These are phyloP conservation scores for Nyctibius bracteatus DNA, from an alignment of 2,113 vertebrate genomes.

Conservation along the genomic window DNA sequence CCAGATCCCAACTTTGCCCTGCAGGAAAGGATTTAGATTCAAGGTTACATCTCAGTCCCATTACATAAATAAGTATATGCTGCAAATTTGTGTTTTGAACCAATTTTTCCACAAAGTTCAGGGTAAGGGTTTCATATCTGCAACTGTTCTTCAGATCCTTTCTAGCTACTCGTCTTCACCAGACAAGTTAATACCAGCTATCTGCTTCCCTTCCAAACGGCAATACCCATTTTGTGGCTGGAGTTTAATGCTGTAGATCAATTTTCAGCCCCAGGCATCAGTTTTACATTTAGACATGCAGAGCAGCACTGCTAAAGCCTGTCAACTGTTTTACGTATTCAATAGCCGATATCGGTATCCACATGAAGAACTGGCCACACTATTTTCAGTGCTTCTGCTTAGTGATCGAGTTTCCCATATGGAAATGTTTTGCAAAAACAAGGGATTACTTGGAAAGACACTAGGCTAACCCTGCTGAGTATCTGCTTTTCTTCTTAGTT, in stretches of 20 bases:
- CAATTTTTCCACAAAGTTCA: neutral
- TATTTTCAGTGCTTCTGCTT: constrained; percentile 5
- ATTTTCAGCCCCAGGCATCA: constrained; percentile 19
- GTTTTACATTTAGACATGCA: neutral
- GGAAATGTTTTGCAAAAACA: constrained; percentile 57
- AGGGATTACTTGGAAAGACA: constrained; percentile 45
- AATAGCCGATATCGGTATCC: neutral
- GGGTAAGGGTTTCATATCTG: neutral
- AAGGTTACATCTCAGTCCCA: neutral
- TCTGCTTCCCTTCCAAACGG: neutral
- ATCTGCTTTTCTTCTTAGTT: constrained; percentile 56
- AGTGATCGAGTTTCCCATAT: constrained; percentile 16
- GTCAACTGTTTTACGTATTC: neutral
- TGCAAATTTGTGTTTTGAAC: neutral
- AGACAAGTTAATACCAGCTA: neutral
- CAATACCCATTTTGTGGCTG: neutral
- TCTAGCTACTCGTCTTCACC: neutral
- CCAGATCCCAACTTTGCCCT: neutral
- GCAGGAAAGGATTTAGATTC: neutral
- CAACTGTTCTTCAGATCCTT: neutral
- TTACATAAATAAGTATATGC: neutral
- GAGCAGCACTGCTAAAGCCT: neutral
- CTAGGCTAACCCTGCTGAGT: constrained; percentile 51
- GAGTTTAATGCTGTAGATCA: neutral
- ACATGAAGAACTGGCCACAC: neutral